Conservation (phyloP, 2,113 vertebrate genomes). For the Indri indri region DNA sequence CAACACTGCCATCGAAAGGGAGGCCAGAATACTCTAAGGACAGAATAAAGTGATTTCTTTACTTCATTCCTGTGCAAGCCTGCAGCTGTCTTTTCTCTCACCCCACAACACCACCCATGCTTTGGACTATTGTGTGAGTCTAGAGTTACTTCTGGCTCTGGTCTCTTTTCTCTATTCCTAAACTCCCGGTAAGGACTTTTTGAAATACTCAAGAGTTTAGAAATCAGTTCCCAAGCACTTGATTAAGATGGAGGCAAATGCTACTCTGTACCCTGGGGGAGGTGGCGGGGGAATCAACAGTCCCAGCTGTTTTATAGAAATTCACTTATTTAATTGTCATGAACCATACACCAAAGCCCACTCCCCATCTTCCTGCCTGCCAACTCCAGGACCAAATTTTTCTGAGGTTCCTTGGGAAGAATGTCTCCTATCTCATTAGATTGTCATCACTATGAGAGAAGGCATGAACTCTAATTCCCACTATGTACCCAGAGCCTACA, state of each 20-base stretch:
- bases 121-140: background rate
- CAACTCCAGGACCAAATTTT: background rate
- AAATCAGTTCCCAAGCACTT: constrained; percentile 8
- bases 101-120: background rate
- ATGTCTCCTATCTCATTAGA: background rate
- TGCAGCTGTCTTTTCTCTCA: background rate
- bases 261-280: background rate
- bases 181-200: background rate
- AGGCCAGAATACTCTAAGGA: background rate
- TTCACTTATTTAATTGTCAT: background rate
- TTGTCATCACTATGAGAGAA: background rate
- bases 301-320: background rate
- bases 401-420: background rate
- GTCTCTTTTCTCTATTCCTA: background rate
- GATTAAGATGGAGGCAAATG: background rate
- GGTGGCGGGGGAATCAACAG: background rate
- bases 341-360: background rate
- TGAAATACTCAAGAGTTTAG: background rate
- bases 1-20: background rate
- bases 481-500: background rate
- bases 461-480: background rate
- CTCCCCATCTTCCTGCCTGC: background rate
- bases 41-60: background rate
- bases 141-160: background rate
- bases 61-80: background rate